A percentile compares a stretch with the other conserved stretches of the same genome.
phyloP scores from a whole-genome alignment of 2,888 invertebrate genomes.

The Amphipyra berbera region DNA sequence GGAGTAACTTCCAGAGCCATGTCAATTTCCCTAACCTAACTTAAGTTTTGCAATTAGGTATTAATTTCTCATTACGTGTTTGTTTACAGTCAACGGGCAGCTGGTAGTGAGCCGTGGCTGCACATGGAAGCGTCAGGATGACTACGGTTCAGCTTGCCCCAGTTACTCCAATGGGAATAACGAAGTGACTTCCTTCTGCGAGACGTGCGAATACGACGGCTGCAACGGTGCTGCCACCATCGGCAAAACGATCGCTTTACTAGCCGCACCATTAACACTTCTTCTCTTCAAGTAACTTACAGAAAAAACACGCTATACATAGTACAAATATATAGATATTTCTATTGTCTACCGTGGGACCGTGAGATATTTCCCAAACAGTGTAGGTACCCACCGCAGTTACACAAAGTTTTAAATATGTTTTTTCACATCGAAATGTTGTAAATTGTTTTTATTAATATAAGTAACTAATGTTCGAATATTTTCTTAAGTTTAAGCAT shows the following conservation, averaged over 20 bases:
- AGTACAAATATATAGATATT: constrained; percentile 52
- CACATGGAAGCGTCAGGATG: constrained; percentile 89
- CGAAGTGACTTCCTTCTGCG: constrained; percentile 90
- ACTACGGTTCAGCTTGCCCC: constrained; percentile 87
- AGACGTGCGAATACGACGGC: constrained; percentile 92
- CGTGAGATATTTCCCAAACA: constrained; percentile 43
- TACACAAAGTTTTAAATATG: constrained; percentile 26
- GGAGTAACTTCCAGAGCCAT: too few relatives aligned
- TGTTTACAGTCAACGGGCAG: constrained; percentile 87
- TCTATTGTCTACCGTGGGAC: constrained; percentile 55
- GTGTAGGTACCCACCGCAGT: constrained; percentile 53
- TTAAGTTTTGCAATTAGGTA: neutral
- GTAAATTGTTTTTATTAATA: constrained; percentile 46
- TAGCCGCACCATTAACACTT: constrained; percentile 79
- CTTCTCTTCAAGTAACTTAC: constrained; percentile 81
- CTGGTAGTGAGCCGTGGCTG: constrained; percentile 89
- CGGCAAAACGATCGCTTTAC: constrained; percentile 81
- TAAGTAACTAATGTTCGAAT: constrained; percentile 10
- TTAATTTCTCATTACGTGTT: constrained; percentile 16
- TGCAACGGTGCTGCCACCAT: constrained; percentile 91
- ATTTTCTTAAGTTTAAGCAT: constrained; percentile 18
- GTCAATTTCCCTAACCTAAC: neutral
- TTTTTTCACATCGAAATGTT: constrained; percentile 51
- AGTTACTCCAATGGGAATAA: constrained; percentile 83
- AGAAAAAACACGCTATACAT: constrained; percentile 27